Percentiles rank a stretch among this genome's conserved stretches.
Evolutionary conservation across 2,797 vertebrate genomes (phyloP).

Genomic region (Psittacula derbiana): DNA sequence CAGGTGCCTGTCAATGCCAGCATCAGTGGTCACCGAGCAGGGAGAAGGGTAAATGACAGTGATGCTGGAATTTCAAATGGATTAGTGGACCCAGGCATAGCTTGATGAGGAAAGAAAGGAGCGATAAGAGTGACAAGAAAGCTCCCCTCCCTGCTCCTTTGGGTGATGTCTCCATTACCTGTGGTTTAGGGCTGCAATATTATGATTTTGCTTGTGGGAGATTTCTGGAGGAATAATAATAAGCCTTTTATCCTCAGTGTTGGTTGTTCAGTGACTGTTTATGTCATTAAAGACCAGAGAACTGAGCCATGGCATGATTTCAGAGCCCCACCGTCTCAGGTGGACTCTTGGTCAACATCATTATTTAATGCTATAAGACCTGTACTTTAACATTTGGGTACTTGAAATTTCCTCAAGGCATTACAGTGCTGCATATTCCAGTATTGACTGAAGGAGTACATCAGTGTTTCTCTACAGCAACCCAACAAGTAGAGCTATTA

Average conservation of each 20-base stretch:
- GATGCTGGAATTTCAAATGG: conserved; percentile 10
- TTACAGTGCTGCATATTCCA: conserved; percentile 1
- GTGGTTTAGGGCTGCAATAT: background rate
- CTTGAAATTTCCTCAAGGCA: conserved; percentile 51
- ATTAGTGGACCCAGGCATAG: conserved; percentile 6
- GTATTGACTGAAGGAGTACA: conserved; percentile 67
- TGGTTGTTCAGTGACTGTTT: background rate
- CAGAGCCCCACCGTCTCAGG: background rate
- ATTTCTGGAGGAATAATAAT: background rate
- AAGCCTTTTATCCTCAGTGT: background rate
- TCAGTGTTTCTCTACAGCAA: conserved; percentile 38
- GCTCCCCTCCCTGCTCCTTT: background rate
- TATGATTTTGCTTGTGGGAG: background rate
- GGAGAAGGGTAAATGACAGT: conserved; percentile 33
- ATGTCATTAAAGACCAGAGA: background rate
- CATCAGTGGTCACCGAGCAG: background rate
- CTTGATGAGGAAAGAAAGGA: conserved; percentile 12
- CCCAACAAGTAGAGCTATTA: conserved; percentile 55
- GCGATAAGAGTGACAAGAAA: conserved; percentile 24
- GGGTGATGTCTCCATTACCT: background rate
- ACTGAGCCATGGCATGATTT: background rate
- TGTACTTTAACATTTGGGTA: conserved; percentile 33
- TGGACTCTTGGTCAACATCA: conserved; percentile 33
- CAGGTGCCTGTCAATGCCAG: conserved; percentile 49
- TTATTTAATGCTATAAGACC: conserved; percentile 25